Evolutionary conservation across 2,113 vertebrate genomes (phyloP).

Genomic region (Scortum barcoo): DNA sequence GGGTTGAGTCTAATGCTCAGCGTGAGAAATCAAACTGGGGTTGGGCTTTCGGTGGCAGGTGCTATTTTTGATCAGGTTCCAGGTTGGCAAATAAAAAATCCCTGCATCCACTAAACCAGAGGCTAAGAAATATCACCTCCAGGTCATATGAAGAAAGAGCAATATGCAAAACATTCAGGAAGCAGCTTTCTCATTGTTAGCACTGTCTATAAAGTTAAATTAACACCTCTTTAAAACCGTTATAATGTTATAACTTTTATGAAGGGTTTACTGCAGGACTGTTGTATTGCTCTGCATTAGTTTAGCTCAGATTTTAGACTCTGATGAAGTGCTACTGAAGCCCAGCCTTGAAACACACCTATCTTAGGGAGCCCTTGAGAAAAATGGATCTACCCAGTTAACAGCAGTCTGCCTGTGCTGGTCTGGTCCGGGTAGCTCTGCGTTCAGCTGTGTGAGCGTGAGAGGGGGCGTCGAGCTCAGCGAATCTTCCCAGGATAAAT

Average conservation of each 20-base stretch:
- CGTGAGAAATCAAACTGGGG: background rate
- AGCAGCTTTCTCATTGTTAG: background rate
- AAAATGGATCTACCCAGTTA: conserved; percentile 6
- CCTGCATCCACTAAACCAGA: background rate
- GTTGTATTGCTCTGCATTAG: background rate
- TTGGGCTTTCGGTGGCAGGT: background rate
- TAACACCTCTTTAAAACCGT: background rate
- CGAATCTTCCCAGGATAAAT: conserved; percentile 38
- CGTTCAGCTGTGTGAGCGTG: conserved; percentile 19
- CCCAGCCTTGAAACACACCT: background rate
- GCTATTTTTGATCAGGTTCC: background rate
- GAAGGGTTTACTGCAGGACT: background rate
- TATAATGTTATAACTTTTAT: background rate
- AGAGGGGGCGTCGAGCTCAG: conserved; percentile 25
- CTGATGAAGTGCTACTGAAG: background rate
- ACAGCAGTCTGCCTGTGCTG: conserved; percentile 6
- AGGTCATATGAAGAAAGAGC: background rate
- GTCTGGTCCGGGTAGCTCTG: background rate
- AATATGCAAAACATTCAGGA: background rate
- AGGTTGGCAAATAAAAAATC: background rate
- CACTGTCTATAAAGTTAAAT: background rate
- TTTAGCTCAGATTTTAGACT: background rate
- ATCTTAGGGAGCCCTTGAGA: background rate
- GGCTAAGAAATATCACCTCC: background rate
- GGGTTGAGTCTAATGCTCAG: conserved; percentile 3